Conservation (phyloP, 2,888 invertebrate species). For the Phyto melanocephala region DNA sequence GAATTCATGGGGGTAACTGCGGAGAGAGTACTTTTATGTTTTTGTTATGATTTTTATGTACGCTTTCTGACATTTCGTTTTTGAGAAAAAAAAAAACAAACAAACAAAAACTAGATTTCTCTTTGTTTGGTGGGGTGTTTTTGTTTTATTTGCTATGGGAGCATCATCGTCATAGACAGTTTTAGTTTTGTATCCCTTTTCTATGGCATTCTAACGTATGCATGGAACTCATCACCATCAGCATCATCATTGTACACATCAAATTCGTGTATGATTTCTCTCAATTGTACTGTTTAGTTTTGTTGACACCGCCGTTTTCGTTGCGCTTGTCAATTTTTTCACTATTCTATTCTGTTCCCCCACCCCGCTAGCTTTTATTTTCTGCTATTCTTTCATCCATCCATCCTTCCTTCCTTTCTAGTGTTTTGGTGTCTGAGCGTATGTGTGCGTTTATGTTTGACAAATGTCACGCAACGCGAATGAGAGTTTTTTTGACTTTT, state of each 20-base stretch:
- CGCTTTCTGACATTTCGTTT: constrained; percentile 72
- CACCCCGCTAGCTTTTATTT: constrained; percentile 22
- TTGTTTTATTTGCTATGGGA: constrained; percentile 19
- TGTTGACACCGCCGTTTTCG: constrained; percentile 65
- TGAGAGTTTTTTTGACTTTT: constrained; percentile 73
- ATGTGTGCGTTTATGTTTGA: constrained; percentile 65
- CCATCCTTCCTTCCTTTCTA: neutral
- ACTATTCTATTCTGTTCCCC: constrained; percentile 26
- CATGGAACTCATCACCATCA: constrained; percentile 37
- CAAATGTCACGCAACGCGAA: constrained; percentile 74
- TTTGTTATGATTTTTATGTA: constrained; percentile 70
- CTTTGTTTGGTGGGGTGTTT: constrained; percentile 44
- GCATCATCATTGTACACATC: neutral
- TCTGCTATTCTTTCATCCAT: constrained; percentile 36
- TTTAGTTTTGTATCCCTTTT: constrained; percentile 37
- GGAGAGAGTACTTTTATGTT: constrained; percentile 10
- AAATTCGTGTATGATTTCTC: constrained; percentile 36
- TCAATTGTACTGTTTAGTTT: constrained; percentile 56
- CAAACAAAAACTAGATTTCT: constrained; percentile 16
- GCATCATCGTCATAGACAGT: constrained; percentile 39
- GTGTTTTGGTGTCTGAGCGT: constrained; percentile 59
- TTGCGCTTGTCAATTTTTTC: constrained; percentile 63
- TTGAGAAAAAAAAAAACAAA: neutral
- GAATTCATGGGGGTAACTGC: constrained; percentile 41
- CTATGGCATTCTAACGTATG: constrained; percentile 23